Evolutionary conservation across 2,797 vertebrate species (phyloP).

Genomic region (Chanos chanos): DNA sequence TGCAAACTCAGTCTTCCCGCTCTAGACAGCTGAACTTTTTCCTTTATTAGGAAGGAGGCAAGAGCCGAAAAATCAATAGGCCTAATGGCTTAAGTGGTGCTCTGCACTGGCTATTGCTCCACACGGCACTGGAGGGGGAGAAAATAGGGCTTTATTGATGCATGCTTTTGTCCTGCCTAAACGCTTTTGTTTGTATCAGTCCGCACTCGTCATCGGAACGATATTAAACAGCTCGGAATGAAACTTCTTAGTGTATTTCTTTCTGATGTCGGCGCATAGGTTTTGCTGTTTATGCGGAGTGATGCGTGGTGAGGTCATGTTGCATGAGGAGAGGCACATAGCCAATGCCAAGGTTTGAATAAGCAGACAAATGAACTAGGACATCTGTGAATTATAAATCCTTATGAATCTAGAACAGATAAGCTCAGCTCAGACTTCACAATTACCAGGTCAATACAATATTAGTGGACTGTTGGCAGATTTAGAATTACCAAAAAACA

Average conservation of each 20-base stretch:
- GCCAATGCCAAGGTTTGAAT: too few relatives aligned
- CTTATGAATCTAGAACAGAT: too few relatives aligned
- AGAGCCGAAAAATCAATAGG: slow-evolving; percentile 45
- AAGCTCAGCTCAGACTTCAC: slow-evolving; percentile 40
- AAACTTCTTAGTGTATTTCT: too few relatives aligned
- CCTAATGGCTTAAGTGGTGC: slow-evolving; percentile 50
- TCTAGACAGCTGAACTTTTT: slow-evolving; percentile 7
- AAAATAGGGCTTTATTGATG: neutral
- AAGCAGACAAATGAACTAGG: too few relatives aligned
- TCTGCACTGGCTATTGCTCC: neutral
- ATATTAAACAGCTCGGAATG: too few relatives aligned
- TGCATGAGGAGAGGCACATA: too few relatives aligned
- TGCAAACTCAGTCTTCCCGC: neutral
- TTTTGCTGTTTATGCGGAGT: too few relatives aligned
- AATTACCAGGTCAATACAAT: slow-evolving; percentile 11
- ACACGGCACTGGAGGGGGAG: neutral
- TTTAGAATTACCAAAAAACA: neutral
- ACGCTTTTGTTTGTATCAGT: neutral
- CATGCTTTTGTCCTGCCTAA: neutral
- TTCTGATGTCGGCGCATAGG: too few relatives aligned
- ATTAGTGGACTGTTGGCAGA: neutral
- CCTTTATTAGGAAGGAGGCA: neutral
- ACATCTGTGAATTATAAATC: too few relatives aligned
- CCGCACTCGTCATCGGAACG: too few relatives aligned
- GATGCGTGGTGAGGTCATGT: too few relatives aligned